Conservation (phyloP, 2,797 vertebrate species). For the Gallinago stenura region DNA sequence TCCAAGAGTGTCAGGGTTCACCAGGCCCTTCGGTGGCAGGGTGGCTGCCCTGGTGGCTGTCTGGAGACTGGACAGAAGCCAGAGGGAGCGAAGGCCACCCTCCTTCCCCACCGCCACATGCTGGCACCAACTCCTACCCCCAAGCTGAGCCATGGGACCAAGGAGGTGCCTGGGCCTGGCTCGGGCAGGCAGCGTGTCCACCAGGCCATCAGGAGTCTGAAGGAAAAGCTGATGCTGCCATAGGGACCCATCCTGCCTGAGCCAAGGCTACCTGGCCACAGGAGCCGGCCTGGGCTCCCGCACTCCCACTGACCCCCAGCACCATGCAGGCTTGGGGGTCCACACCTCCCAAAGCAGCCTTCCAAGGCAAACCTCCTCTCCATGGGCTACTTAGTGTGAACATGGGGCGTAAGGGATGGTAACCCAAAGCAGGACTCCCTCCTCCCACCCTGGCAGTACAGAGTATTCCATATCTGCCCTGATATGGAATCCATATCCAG, state of each 20-base stretch:
- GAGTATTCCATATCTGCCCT: background rate
- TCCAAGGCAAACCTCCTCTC: background rate
- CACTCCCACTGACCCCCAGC: background rate
- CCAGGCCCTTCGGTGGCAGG: fast-evolving
- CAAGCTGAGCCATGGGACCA: fast-evolving
- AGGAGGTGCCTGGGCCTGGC: fast-evolving
- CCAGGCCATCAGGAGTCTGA: fast-evolving
- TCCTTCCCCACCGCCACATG: fast-evolving
- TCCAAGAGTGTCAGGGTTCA: fast-evolving
- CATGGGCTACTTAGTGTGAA: background rate
- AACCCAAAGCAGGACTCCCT: fast-evolving
- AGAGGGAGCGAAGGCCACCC: background rate
- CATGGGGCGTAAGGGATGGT: fast-evolving
- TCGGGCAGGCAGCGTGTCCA: fast-evolving
- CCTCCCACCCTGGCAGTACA: background rate
- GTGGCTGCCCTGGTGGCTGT: fast-evolving
- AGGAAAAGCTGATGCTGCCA: background rate
- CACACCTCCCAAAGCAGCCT: background rate
- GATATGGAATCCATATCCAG: no score
- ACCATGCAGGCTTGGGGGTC: fast-evolving
- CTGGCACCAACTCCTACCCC: background rate
- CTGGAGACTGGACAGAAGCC: background rate
- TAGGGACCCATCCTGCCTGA: background rate
- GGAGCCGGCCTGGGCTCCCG: background rate
- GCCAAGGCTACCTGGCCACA: fast-evolving